Evolutionary conservation across 64 coral and sea anemone species (phyloP).

Genomic region (Anthopleura sola): DNA sequence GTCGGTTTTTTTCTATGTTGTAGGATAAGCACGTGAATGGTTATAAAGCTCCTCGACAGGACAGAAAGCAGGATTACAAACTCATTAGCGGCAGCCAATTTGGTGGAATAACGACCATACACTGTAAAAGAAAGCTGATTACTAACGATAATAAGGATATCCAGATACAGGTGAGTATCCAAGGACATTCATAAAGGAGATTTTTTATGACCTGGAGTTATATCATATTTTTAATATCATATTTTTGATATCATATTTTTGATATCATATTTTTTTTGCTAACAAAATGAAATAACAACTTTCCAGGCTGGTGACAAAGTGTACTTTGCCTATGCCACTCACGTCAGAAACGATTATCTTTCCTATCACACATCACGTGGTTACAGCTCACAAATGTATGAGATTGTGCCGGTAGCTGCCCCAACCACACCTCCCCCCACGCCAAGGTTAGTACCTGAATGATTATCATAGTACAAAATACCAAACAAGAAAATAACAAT

Average conservation of each 20-base stretch:
- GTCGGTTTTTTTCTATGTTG: no score
- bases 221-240: no score
- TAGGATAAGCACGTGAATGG: no score
- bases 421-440: not conserved
- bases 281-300: not conserved
- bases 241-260: no score
- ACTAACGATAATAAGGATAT: conserved; percentile 11
- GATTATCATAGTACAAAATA: not conserved
- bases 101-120: not conserved
- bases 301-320: not conserved
- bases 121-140: not conserved
- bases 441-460: not conserved
- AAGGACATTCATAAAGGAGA: no score
- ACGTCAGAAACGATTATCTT: not conserved
- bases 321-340: not conserved
- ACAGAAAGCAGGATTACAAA: not conserved
- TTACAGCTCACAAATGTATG: not conserved
- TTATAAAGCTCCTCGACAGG: not conserved
- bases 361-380: not conserved
- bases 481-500: not conserved
- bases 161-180: not conserved
- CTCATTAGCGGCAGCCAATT: not conserved
- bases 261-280: no score
- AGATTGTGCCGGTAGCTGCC: not conserved
- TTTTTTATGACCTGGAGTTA: no score